phyloP scores from a whole-genome alignment of 2,797 vertebrate genomes.

The Cyclopterus lumpus region DNA sequence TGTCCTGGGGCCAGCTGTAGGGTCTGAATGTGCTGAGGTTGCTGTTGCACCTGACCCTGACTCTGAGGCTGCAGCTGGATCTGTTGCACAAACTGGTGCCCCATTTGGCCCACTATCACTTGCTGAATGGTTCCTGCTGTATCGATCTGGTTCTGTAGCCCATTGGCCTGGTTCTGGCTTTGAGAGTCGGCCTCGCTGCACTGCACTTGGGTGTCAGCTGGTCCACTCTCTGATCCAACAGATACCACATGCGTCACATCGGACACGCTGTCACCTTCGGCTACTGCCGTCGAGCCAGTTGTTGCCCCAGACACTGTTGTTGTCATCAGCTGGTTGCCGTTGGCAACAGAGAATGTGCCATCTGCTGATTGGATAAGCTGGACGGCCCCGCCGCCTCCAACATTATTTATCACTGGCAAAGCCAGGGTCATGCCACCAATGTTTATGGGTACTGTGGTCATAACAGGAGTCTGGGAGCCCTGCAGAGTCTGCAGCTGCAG shows the following conservation, averaged over 20 bases:
- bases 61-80: constrained; percentile 93
- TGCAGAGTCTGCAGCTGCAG: constrained; percentile 95
- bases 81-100: constrained; percentile 95
- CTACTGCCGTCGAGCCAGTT: constrained; percentile 81
- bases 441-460: constrained; percentile 97
- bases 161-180: constrained; percentile 90
- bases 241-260: constrained; percentile 88
- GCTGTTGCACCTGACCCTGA: constrained; percentile 84
- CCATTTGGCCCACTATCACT: constrained; percentile 92
- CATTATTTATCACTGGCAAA: constrained; percentile 94
- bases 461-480: constrained; percentile 92
- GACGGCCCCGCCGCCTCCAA: constrained; percentile 89
- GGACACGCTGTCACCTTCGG: constrained; percentile 85
- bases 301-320: constrained; percentile 88
- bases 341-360: constrained; percentile 91
- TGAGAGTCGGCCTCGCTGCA: constrained; percentile 82
- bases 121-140: constrained; percentile 91
- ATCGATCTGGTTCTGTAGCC: constrained; percentile 89
- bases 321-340: constrained; percentile 91
- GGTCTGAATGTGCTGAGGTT: constrained; percentile 84
- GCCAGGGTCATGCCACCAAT: constrained; percentile 96
- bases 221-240: constrained; percentile 64
- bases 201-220: constrained; percentile 85
- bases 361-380: constrained; percentile 92
- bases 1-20: constrained; percentile 94